Evolutionary conservation across 1,140 invertebrate genomes (phyloP).

Genomic region (Apis laboriosa): DNA sequence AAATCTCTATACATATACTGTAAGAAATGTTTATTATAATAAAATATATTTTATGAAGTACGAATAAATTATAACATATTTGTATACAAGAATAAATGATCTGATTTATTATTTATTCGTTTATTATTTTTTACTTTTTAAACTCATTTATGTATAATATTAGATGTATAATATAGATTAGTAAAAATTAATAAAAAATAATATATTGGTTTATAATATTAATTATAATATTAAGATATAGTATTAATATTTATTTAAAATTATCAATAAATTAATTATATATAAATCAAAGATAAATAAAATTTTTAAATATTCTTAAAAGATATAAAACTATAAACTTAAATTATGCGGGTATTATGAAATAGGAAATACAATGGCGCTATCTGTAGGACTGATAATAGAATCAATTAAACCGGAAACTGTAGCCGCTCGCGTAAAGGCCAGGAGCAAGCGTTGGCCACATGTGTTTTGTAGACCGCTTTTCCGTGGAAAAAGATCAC

Average conservation of each 20-base stretch:
- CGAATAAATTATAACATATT: conserved; percentile 25
- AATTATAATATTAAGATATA: neutral
- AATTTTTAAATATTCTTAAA: neutral
- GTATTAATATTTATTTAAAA: too few species aligned
- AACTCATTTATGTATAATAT: too few species aligned
- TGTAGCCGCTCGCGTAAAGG: conserved; percentile 55
- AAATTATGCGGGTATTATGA: neutral
- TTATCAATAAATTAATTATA: too few species aligned
- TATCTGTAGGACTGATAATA: conserved; percentile 11
- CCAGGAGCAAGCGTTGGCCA: conserved; percentile 70
- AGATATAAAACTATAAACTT: neutral
- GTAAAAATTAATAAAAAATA: neutral
- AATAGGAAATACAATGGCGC: conserved; percentile 35
- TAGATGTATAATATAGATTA: neutral
- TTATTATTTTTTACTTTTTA: neutral
- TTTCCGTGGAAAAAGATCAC: conserved; percentile 58
- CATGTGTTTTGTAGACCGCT: conserved; percentile 67
- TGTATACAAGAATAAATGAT: conserved; percentile 34
- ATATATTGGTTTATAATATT: neutral
- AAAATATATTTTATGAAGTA: neutral
- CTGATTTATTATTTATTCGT: neutral
- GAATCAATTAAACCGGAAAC: conserved; percentile 65
- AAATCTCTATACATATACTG: neutral
- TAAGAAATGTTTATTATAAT: conserved; percentile 1
- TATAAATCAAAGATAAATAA: too few species aligned